Percentiles rank a stretch among this genome's conserved stretches.
Evolutionary conservation across 2,113 vertebrate genomes (phyloP).

Genomic region (Apeltes quadracus): DNA sequence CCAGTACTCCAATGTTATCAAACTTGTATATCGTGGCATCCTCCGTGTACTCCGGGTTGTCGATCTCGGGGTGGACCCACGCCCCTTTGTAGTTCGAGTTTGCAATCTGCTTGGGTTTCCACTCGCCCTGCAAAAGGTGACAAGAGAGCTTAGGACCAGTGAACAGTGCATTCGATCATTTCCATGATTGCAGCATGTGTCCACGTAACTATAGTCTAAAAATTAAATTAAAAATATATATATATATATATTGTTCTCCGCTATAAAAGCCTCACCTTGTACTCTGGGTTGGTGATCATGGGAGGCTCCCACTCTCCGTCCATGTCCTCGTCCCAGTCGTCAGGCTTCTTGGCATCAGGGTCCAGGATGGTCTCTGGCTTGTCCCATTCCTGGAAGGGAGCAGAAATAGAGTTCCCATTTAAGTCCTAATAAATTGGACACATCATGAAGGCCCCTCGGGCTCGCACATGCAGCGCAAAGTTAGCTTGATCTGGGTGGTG

Average conservation of each 20-base stretch:
- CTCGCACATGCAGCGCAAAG: not conserved
- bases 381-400: constrained; percentile 81
- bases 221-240: not conserved
- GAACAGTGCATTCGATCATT: not conserved
- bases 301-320: constrained; percentile 82
- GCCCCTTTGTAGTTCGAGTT: constrained; percentile 81
- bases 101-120: constrained; percentile 82
- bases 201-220: not conserved
- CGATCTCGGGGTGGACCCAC: constrained; percentile 84
- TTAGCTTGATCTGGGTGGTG: not conserved
- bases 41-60: constrained; percentile 75
- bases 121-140: constrained; percentile 74
- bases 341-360: constrained; percentile 80
- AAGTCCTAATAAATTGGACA: not conserved
- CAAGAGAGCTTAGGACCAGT: not conserved
- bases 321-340: constrained; percentile 81
- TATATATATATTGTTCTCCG: too few relatives aligned
- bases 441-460: too few relatives aligned
- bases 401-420: not conserved
- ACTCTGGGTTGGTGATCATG: constrained; percentile 81
- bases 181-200: not conserved
- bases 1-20: constrained; percentile 80
- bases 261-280: constrained; percentile 71
- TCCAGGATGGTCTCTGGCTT: constrained; percentile 82
- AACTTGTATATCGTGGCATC: constrained; percentile 80